Evolutionary conservation across 2,888 invertebrate genomes (phyloP).

Genomic region (Eupithecia dodoneata): DNA sequence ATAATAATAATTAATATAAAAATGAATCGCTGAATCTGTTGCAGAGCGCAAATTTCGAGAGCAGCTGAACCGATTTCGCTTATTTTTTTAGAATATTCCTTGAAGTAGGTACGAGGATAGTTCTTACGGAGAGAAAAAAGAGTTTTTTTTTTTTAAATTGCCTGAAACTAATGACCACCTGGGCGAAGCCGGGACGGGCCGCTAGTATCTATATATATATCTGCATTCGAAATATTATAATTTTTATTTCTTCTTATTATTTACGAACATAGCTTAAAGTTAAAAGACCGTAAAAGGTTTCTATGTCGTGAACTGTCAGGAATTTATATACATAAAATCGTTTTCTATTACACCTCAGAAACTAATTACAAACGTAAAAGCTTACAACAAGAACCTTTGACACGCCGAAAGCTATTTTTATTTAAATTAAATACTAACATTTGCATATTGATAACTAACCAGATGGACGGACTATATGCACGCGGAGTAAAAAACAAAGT

Average conservation of each 20-base stretch:
- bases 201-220: too few species aligned
- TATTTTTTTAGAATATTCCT: too few species aligned
- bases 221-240: too few species aligned
- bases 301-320: background rate
- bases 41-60: too few species aligned
- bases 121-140: too few species aligned
- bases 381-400: constrained; percentile 42
- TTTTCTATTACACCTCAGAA: constrained; percentile 21
- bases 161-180: too few species aligned
- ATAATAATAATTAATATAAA: too few species aligned
- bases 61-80: too few species aligned
- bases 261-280: background rate
- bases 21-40: too few species aligned
- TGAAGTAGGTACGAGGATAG: too few species aligned
- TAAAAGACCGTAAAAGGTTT: background rate
- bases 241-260: background rate
- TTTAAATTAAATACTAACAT: constrained; percentile 51
- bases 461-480: constrained; percentile 27
- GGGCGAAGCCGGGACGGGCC: too few species aligned
- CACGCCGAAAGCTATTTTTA: constrained; percentile 51
- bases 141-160: too few species aligned
- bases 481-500: background rate
- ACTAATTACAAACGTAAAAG: constrained; percentile 30
- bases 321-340: constrained; percentile 5
- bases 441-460: constrained; percentile 53